These are phyloP conservation scores for Tetranychus truncatus DNA, from an alignment of 2,888 invertebrate species.

Conservation along the genomic window DNA sequence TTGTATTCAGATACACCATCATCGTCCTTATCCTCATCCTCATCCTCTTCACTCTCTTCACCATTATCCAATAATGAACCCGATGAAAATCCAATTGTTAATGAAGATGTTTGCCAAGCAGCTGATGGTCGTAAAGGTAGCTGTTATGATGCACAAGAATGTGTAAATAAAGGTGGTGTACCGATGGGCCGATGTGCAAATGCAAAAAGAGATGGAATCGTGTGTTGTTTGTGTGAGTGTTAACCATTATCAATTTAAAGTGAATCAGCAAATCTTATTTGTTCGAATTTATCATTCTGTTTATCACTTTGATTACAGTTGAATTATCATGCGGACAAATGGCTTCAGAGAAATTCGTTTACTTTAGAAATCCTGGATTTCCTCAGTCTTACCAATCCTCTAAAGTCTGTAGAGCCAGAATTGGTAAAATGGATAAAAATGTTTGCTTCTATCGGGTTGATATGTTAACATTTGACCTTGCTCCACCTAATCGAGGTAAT, in stretches of 20 bases:
- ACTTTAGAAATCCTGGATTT: constrained; percentile 28
- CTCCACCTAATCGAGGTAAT: constrained; percentile 28
- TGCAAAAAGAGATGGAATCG: constrained; percentile 17
- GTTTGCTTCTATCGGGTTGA: constrained; percentile 28
- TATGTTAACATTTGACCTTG: constrained; percentile 26
- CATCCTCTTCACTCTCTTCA: not conserved
- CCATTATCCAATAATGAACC: not conserved
- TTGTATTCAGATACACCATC: not conserved
- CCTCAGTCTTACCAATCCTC: constrained; percentile 24
- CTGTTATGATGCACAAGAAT: constrained; percentile 26
- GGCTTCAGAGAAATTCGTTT: constrained; percentile 25
- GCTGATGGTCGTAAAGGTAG: constrained; percentile 25
- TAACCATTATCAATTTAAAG: not conserved
- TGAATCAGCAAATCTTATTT: not conserved
- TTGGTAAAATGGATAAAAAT: constrained; percentile 25
- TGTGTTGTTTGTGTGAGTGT: constrained; percentile 27
- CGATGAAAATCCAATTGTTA: constrained; percentile 4
- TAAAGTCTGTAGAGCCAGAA: constrained; percentile 24
- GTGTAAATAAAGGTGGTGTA: constrained; percentile 25
- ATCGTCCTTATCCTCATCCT: not conserved
- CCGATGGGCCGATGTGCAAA: constrained; percentile 26
- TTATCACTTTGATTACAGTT: constrained; percentile 17
- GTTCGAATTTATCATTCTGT: not conserved
- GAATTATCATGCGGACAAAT: constrained; percentile 27
- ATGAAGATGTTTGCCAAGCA: constrained; percentile 21